Conservation (phyloP, 2,797 vertebrate species). For the Mus minutoides region DNA sequence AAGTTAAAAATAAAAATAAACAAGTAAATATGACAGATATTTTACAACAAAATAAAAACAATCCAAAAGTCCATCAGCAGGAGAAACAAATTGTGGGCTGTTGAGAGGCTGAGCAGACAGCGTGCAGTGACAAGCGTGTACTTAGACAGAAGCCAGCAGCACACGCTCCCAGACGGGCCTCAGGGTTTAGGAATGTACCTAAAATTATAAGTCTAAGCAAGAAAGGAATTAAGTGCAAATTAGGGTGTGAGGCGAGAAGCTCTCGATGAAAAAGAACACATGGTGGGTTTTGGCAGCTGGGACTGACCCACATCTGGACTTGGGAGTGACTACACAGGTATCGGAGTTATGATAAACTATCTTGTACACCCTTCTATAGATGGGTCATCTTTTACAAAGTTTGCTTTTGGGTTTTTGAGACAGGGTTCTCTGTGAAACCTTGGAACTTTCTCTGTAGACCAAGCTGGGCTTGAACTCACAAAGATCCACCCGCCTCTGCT, state of each 20-base stretch:
- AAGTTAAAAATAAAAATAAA: not conserved
- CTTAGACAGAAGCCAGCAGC: not conserved
- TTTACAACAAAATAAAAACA: not conserved
- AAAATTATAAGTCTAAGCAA: constrained; percentile 1
- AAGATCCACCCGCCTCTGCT: not conserved
- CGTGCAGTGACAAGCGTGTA: no score
- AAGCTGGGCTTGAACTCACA: not conserved
- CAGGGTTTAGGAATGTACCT: not conserved
- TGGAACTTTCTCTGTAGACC: not conserved
- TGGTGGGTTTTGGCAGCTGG: not conserved
- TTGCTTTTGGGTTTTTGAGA: not conserved
- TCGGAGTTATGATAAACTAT: not conserved
- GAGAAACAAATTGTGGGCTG: not conserved
- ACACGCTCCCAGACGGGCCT: fast-evolving
- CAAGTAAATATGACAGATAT: not conserved
- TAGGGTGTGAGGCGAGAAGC: not conserved
- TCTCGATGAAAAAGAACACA: not conserved
- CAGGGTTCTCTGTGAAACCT: not conserved
- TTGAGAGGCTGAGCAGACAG: not conserved
- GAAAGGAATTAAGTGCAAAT: not conserved
- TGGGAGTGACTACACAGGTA: not conserved
- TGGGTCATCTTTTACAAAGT: not conserved
- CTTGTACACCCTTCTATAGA: not conserved
- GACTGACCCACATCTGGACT: not conserved
- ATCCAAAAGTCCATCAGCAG: not conserved